Evolutionary conservation across 1,140 invertebrate species (phyloP).

Genomic region (Arion vulgaris): DNA sequence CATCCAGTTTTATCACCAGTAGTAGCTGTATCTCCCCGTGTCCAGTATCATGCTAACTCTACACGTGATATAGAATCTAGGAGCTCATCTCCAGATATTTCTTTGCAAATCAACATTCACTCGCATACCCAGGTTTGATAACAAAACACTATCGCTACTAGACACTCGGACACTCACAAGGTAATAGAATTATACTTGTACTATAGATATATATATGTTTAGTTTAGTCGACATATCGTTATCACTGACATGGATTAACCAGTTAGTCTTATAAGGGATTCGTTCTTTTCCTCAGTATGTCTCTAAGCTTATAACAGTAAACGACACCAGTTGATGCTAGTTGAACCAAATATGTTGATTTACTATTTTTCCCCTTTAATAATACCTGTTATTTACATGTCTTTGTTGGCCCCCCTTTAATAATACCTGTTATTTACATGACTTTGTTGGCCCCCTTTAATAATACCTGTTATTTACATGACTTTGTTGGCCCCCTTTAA

Average conservation of each 20-base stretch:
- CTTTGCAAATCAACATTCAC: neutral
- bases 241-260: neutral
- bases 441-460: no score
- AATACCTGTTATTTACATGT: no score
- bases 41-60: no score
- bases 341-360: no score
- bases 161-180: neutral
- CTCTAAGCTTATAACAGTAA: no score
- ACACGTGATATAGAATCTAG: neutral
- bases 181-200: neutral
- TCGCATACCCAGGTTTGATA: slow-evolving; percentile 4
- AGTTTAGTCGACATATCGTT: neutral
- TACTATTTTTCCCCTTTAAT: no score
- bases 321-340: no score
- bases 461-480: no score
- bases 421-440: no score
- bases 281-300: neutral
- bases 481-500: no score
- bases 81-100: neutral
- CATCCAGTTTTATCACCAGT: neutral
- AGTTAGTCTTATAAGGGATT: neutral
- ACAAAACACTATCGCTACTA: neutral
- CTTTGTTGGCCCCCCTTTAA: no score
- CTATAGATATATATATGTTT: neutral
- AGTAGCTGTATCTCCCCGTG: neutral